These are phyloP conservation scores for Synaphobranchus kaupii DNA, from an alignment of 2,797 vertebrate species.

Conservation along the genomic window DNA sequence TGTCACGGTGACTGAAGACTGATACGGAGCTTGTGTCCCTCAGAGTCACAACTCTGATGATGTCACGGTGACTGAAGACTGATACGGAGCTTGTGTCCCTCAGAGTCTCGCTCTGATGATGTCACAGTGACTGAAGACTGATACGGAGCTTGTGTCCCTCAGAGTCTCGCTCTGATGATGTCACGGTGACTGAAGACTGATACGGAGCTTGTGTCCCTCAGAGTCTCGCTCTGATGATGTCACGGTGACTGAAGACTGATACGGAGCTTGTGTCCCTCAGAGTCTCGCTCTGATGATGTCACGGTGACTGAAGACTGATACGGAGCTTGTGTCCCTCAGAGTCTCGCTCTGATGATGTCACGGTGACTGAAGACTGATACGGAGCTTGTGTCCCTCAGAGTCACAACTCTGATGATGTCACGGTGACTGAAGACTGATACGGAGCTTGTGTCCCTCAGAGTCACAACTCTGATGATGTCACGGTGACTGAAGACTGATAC, in stretches of 20 bases:
- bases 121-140: neutral
- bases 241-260: neutral
- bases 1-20: neutral
- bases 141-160: neutral
- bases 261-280: neutral
- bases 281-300: neutral
- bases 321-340: neutral
- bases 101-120: neutral
- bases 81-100: neutral
- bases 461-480: neutral
- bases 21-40: neutral
- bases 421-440: neutral
- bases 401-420: constrained; percentile 6
- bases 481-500: neutral
- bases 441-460: neutral
- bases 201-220: neutral
- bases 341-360: neutral
- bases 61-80: neutral
- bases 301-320: neutral
- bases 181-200: neutral
- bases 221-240: neutral
- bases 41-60: neutral
- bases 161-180: neutral
- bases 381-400: neutral
- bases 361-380: neutral